Conservation (phyloP, 2,113 vertebrate genomes). For the Coregonus clupeaformis region DNA sequence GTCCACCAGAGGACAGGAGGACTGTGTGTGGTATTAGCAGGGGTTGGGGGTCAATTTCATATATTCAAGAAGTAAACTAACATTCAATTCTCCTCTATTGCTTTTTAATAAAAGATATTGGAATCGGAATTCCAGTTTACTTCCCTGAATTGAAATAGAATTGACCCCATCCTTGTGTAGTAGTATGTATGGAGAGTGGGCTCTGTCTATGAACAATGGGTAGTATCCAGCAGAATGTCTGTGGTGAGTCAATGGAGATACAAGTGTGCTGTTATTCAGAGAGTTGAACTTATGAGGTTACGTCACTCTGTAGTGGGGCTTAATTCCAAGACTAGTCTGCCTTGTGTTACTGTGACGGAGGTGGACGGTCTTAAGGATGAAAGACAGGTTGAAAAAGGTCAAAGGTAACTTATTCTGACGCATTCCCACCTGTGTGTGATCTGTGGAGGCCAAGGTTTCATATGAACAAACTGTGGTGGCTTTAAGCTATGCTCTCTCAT, state of each 20-base stretch:
- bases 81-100: too few species aligned
- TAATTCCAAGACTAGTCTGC: not conserved
- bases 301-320: not conserved
- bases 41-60: too few species aligned
- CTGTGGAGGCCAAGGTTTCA: not conserved
- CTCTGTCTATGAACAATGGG: not conserved
- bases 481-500: too few species aligned
- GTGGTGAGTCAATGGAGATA: not conserved
- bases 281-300: not conserved
- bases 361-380: not conserved
- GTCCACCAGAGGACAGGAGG: slow-evolving; percentile 15
- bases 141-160: too few species aligned
- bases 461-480: not conserved
- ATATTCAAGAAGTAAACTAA: too few species aligned
- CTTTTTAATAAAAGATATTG: too few species aligned
- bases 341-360: not conserved
- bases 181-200: not conserved
- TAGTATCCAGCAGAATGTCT: not conserved
- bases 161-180: too few species aligned
- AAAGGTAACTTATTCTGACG: not conserved
- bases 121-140: too few species aligned
- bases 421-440: not conserved
- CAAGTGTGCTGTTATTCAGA: not conserved
- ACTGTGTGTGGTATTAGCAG: too few species aligned
- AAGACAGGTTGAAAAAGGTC: not conserved